A percentile compares a stretch with the other conserved stretches of the same genome.
Evolutionary conservation across 2,113 vertebrate genomes (phyloP).

Genomic region (Pungitius pungitius): DNA sequence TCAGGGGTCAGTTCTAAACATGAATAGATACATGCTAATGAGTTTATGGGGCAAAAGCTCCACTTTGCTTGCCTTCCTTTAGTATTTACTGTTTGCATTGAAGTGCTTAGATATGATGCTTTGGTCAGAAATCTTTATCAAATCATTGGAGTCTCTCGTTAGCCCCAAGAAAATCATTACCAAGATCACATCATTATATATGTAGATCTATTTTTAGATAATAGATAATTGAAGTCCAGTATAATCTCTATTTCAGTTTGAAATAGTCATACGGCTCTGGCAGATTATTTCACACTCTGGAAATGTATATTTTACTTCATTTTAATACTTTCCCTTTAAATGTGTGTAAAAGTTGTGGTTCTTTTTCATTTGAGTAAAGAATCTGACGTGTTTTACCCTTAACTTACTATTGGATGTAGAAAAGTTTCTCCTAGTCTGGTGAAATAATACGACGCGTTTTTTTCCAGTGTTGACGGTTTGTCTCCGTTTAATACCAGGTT

Average conservation of each 20-base stretch:
- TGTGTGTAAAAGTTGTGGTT: background rate
- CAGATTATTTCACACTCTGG: background rate
- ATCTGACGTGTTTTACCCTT: background rate
- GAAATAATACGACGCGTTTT: background rate
- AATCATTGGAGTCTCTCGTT: background rate
- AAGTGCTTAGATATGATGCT: background rate
- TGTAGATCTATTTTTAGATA: too few relatives aligned
- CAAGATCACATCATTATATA: too few relatives aligned
- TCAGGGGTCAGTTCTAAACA: conserved; percentile 83
- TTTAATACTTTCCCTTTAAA: background rate
- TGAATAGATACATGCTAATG: background rate
- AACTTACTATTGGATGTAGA: background rate
- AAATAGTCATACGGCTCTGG: background rate
- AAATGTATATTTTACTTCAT: background rate
- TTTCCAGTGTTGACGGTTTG: background rate
- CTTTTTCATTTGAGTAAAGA: background rate
- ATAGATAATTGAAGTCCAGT: too few relatives aligned
- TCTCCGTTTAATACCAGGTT: conserved; percentile 78
- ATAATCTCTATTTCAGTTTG: background rate
- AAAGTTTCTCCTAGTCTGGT: background rate
- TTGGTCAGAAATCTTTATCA: background rate
- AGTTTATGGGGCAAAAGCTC: background rate
- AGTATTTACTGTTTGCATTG: background rate
- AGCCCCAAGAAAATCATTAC: background rate
- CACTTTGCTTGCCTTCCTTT: background rate